phyloP scores from a whole-genome alignment of 2,797 vertebrate species.

The Dipus sagitta region DNA sequence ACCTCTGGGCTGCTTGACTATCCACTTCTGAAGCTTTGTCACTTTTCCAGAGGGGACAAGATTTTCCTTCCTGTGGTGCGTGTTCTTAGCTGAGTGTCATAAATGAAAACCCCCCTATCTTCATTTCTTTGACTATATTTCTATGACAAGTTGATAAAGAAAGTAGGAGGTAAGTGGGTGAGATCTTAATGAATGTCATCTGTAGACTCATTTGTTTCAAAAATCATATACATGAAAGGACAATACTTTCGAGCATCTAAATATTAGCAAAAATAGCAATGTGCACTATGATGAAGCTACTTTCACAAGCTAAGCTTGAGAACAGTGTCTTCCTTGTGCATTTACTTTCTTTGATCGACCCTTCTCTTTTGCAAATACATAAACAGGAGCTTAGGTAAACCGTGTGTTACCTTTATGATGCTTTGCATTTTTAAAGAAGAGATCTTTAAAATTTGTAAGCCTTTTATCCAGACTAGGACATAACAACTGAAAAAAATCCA shows the following conservation, averaged over 20 bases:
- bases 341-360: not conserved
- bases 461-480: not conserved
- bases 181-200: slow-evolving; percentile 67
- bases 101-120: slow-evolving; percentile 26
- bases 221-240: slow-evolving; percentile 25
- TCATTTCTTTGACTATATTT: not conserved
- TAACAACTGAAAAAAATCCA: not conserved
- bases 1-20: not conserved
- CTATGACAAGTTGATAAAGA: slow-evolving; percentile 60
- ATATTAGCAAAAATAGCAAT: slow-evolving; percentile 54
- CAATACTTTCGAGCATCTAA: slow-evolving; percentile 21
- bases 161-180: slow-evolving; percentile 64
- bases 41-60: not conserved
- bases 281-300: not conserved
- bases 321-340: not conserved
- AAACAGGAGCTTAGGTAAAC: not conserved
- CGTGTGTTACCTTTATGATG: not conserved
- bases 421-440: not conserved
- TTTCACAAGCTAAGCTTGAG: not conserved
- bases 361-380: not conserved
- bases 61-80: not conserved
- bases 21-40: not conserved
- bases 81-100: slow-evolving; percentile 24
- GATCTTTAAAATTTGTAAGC: not conserved
- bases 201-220: slow-evolving; percentile 19